Evolutionary conservation across 2,888 invertebrate species (phyloP).

Genomic region (Watsonalla cultraria): DNA sequence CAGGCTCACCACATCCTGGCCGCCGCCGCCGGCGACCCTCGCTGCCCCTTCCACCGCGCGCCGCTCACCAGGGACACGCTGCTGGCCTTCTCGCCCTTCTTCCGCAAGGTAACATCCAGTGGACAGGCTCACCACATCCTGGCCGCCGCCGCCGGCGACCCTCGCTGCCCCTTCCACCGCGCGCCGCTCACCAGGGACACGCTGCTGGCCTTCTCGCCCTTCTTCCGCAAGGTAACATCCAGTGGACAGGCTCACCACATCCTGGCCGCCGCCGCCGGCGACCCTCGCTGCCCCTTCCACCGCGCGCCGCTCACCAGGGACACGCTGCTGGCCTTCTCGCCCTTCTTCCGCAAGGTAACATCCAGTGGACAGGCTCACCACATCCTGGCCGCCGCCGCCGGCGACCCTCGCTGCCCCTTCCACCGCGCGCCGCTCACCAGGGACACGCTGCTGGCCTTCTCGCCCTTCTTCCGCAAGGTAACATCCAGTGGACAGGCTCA

Average conservation of each 20-base stretch:
- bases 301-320: constrained; percentile 81
- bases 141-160: constrained; percentile 83
- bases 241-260: no score
- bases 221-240: no score
- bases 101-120: no score
- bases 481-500: no score
- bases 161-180: constrained; percentile 83
- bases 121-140: no score
- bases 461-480: constrained; percentile 87
- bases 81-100: constrained; percentile 87
- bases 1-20: constrained; percentile 85
- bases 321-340: constrained; percentile 86
- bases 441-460: constrained; percentile 85
- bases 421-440: constrained; percentile 80
- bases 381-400: constrained; percentile 83
- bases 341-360: constrained; percentile 87
- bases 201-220: constrained; percentile 87
- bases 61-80: constrained; percentile 83
- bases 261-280: constrained; percentile 83
- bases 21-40: constrained; percentile 83
- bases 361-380: no score
- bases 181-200: constrained; percentile 82
- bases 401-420: constrained; percentile 85
- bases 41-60: constrained; percentile 82
- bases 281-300: constrained; percentile 84